Percentiles rank a stretch among this genome's conserved stretches.
These are phyloP conservation scores for Eurystomus gularis DNA, from an alignment of 2,113 vertebrate genomes.

Conservation along the genomic window DNA sequence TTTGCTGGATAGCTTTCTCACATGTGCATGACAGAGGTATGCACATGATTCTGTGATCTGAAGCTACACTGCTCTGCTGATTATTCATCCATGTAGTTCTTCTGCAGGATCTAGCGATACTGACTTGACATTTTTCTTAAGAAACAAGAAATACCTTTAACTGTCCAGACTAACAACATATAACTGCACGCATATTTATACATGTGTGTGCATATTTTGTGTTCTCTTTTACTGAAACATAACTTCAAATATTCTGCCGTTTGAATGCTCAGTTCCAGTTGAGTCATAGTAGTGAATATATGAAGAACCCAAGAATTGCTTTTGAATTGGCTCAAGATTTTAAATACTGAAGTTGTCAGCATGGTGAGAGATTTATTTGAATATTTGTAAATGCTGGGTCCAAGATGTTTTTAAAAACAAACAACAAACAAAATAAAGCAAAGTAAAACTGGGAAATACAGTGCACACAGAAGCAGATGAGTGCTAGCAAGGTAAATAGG, in stretches of 20 bases:
- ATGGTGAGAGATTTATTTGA: constrained; percentile 60
- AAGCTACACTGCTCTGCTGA: neutral
- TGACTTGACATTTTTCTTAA: neutral
- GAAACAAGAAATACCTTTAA: neutral
- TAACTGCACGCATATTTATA: neutral
- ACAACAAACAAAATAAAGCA: neutral
- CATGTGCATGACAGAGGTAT: neutral
- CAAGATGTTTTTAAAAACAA: neutral
- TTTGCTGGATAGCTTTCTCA: neutral
- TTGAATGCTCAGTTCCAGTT: neutral
- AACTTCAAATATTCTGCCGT: neutral
- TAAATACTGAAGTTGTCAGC: constrained; percentile 55
- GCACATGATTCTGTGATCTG: neutral
- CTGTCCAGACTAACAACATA: neutral
- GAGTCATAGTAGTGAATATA: constrained; percentile 53
- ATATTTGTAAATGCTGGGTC: constrained; percentile 57
- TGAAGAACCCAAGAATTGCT: constrained; percentile 52
- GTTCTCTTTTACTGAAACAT: neutral
- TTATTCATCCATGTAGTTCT: neutral
- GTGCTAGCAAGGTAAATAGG: constrained; percentile 1
- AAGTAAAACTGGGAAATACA: constrained; percentile 11
- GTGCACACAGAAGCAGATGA: neutral
- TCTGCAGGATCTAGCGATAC: neutral
- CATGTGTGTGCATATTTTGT: neutral
- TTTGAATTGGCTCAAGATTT: constrained; percentile 60